Evolutionary conservation across 2,797 vertebrate species (phyloP).

Genomic region (Clarias fuscus): DNA sequence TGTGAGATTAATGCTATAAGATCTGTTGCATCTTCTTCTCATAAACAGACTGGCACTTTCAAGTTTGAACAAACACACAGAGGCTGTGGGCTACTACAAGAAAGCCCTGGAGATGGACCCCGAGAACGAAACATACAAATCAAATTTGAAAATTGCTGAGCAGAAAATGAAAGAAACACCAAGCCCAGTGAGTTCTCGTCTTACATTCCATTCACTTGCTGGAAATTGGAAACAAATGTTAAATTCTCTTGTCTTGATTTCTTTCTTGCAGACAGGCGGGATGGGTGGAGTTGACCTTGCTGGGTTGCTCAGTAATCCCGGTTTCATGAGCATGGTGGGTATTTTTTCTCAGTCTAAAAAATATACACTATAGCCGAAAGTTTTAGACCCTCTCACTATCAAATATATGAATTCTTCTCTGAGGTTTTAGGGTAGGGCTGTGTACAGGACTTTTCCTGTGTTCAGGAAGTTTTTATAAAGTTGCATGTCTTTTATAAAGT

Average conservation of each 20-base stretch:
- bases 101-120: slow-evolving; percentile 94
- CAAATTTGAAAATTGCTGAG: slow-evolving; percentile 92
- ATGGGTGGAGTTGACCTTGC: slow-evolving; percentile 89
- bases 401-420: neutral
- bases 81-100: slow-evolving; percentile 87
- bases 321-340: slow-evolving; percentile 96
- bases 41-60: slow-evolving; percentile 84
- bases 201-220: neutral
- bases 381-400: neutral
- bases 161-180: slow-evolving; percentile 89
- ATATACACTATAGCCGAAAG: neutral
- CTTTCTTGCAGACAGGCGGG: slow-evolving; percentile 78
- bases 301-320: slow-evolving; percentile 89
- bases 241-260: slow-evolving; percentile 5
- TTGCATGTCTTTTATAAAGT: neutral
- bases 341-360: neutral
- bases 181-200: slow-evolving; percentile 78
- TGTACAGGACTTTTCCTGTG: no score
- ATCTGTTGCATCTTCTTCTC: neutral
- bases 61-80: slow-evolving; percentile 90
- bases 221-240: neutral
- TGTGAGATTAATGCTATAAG: neutral
- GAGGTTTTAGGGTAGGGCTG: neutral
- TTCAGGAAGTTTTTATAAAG: no score
- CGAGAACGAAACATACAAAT: slow-evolving; percentile 91